phyloP scores from a whole-genome alignment of 1,140 invertebrate genomes.

The Drosophila lacertosa region DNA sequence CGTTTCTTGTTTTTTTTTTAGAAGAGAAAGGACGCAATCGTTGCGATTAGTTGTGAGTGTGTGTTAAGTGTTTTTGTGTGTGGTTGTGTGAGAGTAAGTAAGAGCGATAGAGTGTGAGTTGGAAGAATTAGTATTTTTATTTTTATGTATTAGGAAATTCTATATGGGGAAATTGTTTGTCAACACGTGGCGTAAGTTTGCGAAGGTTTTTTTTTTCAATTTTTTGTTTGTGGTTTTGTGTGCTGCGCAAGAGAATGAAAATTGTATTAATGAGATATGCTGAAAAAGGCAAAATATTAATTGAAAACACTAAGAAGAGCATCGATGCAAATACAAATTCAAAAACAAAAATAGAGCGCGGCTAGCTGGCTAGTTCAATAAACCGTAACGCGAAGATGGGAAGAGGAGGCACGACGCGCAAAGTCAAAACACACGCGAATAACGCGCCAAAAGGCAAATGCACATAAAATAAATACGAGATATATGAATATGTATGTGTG shows the following conservation, averaged over 20 bases:
- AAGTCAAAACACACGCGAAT: slow-evolving; percentile 73
- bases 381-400: slow-evolving; percentile 35
- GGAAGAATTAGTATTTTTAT: slow-evolving; percentile 3
- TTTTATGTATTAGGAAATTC: slow-evolving; percentile 9
- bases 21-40: slow-evolving; percentile 60
- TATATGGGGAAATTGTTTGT: slow-evolving; percentile 46
- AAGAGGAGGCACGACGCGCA: slow-evolving; percentile 8
- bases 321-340: neutral
- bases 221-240: slow-evolving; percentile 22
- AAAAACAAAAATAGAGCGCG: slow-evolving; percentile 30
- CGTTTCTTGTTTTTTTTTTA: no score
- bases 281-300: slow-evolving; percentile 40
- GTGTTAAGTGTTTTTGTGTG: neutral
- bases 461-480: slow-evolving; percentile 72
- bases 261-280: slow-evolving; percentile 52
- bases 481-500: slow-evolving; percentile 27
- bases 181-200: slow-evolving; percentile 49
- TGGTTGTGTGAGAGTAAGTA: slow-evolving; percentile 6
- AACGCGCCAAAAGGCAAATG: slow-evolving; percentile 63
- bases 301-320: slow-evolving; percentile 16
- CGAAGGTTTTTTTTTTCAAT: slow-evolving; percentile 19
- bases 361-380: slow-evolving; percentile 61
- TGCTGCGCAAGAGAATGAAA: slow-evolving; percentile 50
- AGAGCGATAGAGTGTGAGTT: slow-evolving; percentile 21
- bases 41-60: slow-evolving; percentile 61